phyloP scores from a whole-genome alignment of 2,113 vertebrate species.

The Aldabrachelys gigantea region DNA sequence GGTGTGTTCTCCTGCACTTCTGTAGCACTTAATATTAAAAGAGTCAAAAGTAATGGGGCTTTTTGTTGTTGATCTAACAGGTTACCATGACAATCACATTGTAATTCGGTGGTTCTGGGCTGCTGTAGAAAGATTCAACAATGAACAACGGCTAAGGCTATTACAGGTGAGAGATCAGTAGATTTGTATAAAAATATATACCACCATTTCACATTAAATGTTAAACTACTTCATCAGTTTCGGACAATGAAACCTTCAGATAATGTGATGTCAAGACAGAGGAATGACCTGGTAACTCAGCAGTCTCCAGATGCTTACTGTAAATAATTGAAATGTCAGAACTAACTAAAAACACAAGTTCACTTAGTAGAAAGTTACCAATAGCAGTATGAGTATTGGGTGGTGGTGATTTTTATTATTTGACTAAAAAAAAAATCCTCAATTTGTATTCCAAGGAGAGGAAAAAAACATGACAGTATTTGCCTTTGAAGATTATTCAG shows the following conservation, averaged over 20 bases:
- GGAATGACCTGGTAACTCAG: not conserved
- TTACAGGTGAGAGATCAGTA: conserved; percentile 86
- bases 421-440: not conserved
- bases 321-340: not conserved
- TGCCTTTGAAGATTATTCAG: not conserved
- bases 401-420: not conserved
- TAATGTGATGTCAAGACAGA: not conserved
- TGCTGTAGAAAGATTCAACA: conserved; percentile 98
- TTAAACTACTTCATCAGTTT: not conserved
- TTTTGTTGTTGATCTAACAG: conserved; percentile 74
- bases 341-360: not conserved
- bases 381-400: not conserved
- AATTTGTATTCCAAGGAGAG: not conserved
- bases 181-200: not conserved
- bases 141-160: conserved; percentile 95
- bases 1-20: not conserved
- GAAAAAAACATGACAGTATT: not conserved
- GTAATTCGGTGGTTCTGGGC: conserved; percentile 99
- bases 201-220: not conserved
- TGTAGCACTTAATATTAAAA: not conserved
- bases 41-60: not conserved
- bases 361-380: not conserved
- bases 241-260: not conserved
- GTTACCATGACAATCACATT: conserved; percentile 99
- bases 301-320: not conserved